Conservation (phyloP, 2,888 invertebrate species). For the Syritta pipiens region DNA sequence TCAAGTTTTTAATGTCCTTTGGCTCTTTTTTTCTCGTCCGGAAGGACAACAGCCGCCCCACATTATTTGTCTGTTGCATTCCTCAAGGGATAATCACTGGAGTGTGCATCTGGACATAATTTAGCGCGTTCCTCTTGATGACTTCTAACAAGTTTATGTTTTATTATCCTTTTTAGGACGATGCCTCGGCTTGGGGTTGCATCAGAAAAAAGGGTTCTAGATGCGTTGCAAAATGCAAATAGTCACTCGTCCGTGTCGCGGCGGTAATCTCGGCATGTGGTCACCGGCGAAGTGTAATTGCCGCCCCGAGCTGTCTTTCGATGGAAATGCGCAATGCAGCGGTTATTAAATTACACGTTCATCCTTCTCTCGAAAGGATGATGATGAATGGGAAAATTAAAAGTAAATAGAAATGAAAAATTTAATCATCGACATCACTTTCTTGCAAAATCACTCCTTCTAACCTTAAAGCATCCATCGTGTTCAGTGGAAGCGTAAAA, state of each 20-base stretch:
- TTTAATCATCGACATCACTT: constrained; percentile 62
- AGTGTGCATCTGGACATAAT: constrained; percentile 69
- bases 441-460: too few species aligned
- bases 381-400: too few species aligned
- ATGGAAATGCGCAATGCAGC: constrained; percentile 57
- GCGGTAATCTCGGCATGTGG: constrained; percentile 78
- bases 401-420: constrained; percentile 63
- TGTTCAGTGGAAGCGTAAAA: constrained; percentile 29
- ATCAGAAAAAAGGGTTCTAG: constrained; percentile 47
- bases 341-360: constrained; percentile 69
- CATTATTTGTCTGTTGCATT: constrained; percentile 58
- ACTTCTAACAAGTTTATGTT: constrained; percentile 69
- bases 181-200: constrained; percentile 20
- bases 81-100: constrained; percentile 69
- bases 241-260: constrained; percentile 21
- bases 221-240: constrained; percentile 40
- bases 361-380: constrained; percentile 44
- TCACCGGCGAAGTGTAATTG: constrained; percentile 79
- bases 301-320: constrained; percentile 73
- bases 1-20: not conserved
- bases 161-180: constrained; percentile 42
- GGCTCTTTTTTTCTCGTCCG: not conserved
- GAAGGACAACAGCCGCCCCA: constrained; percentile 24
- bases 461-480: constrained; percentile 7
- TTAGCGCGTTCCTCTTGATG: constrained; percentile 65